These are phyloP conservation scores for Drosophila orena DNA, from an alignment of 1,140 invertebrate species.

Conservation along the genomic window DNA sequence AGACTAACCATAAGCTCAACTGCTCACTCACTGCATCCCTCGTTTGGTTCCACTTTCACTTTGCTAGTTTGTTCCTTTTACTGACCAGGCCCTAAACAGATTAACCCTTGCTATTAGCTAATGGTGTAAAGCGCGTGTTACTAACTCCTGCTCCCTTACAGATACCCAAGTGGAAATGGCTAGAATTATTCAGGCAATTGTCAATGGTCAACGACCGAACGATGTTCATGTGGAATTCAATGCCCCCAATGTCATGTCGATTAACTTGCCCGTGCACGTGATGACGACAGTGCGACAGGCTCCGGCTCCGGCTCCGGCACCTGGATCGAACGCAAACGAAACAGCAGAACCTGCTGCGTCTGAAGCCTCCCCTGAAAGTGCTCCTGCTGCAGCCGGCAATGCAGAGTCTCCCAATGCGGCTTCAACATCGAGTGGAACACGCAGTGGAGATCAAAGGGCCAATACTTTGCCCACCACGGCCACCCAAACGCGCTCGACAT, in stretches of 20 bases:
- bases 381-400: neutral
- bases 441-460: slow-evolving; percentile 86
- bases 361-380: slow-evolving; percentile 7
- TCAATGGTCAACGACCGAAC: slow-evolving; percentile 59
- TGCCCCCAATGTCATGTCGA: slow-evolving; percentile 72
- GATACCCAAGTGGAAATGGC: slow-evolving; percentile 80
- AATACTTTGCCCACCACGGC: slow-evolving; percentile 89
- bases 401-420: slow-evolving; percentile 35
- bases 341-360: slow-evolving; percentile 15
- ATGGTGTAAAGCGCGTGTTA: too few species aligned
- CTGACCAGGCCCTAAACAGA: slow-evolving; percentile 6
- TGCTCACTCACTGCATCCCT: slow-evolving; percentile 7
- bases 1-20: slow-evolving; percentile 7
- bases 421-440: slow-evolving; percentile 65
- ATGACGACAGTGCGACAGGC: slow-evolving; percentile 73
- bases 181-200: slow-evolving; percentile 87
- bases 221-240: slow-evolving; percentile 77
- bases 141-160: slow-evolving; percentile 35
- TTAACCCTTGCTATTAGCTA: neutral
- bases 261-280: slow-evolving; percentile 83
- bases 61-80: slow-evolving; percentile 7
- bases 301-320: slow-evolving; percentile 11
- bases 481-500: slow-evolving; percentile 88
- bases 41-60: slow-evolving; percentile 9
- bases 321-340: slow-evolving; percentile 1